These are phyloP conservation scores for Hylomyscus alleni DNA, from an alignment of 2,797 vertebrate species.

Conservation along the genomic window DNA sequence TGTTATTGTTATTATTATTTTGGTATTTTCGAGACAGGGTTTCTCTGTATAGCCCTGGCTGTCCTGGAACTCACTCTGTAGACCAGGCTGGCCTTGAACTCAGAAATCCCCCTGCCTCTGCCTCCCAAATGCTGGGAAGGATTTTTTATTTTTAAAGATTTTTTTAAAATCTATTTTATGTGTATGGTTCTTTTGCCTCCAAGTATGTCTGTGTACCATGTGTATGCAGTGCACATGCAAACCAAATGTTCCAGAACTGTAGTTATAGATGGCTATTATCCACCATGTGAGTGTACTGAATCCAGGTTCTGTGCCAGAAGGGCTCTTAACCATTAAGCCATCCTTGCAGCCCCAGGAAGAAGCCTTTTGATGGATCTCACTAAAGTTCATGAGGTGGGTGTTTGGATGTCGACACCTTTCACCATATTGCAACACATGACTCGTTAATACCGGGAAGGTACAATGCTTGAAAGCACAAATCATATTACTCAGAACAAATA, in stretches of 20 bases:
- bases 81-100: too few relatives aligned
- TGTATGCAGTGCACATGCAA: not conserved
- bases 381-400: not conserved
- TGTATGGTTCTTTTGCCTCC: not conserved
- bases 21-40: too few relatives aligned
- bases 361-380: not conserved
- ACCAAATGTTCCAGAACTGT: not conserved
- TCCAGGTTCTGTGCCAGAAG: not conserved
- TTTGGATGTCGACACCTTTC: not conserved
- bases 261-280: not conserved
- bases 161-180: not conserved
- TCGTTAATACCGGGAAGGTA: not conserved
- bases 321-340: too few relatives aligned
- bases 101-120: too few relatives aligned
- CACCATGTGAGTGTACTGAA: not conserved
- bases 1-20: too few relatives aligned
- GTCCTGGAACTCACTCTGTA: too few relatives aligned
- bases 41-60: too few relatives aligned
- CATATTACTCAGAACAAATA: conserved; percentile 16
- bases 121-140: too few relatives aligned
- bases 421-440: not conserved
- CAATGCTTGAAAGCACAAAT: conserved; percentile 19
- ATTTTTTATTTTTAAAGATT: not conserved
- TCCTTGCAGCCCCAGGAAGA: not conserved
- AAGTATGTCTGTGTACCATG: not conserved